These are phyloP conservation scores for Rhabditophanes sp. DNA, from an alignment of 2,888 invertebrate species.

Conservation along the genomic window DNA sequence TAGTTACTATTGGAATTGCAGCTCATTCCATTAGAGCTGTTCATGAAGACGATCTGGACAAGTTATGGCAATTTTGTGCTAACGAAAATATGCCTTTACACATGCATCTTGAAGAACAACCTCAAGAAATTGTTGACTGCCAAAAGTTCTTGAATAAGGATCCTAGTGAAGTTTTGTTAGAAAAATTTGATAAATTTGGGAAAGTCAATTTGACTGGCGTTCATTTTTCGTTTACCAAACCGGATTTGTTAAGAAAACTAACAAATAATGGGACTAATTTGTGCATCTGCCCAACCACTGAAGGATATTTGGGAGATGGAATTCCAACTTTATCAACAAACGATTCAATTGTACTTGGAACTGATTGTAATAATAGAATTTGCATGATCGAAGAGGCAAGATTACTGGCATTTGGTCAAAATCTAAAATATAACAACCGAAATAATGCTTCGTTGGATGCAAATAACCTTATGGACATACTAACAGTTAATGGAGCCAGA, in stretches of 20 bases:
- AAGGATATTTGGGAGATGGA: conserved; percentile 41
- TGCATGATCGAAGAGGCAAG: conserved; percentile 39
- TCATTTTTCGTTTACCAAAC: conserved; percentile 34
- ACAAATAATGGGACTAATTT: conserved; percentile 20
- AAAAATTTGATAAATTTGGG: conserved; percentile 11
- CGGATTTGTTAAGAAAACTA: conserved; percentile 17
- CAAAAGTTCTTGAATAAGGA: conserved; percentile 6
- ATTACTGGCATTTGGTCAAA: conserved; percentile 39
- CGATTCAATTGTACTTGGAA: conserved; percentile 29
- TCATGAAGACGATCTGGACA: conserved; percentile 14
- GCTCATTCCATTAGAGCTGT: conserved; percentile 42
- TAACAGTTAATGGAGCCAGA: conserved; percentile 31
- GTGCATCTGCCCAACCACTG: conserved; percentile 36
- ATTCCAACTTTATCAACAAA: conserved; percentile 22
- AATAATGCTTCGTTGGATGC: conserved; percentile 26
- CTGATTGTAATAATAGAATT: conserved; percentile 41
- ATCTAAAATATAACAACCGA: conserved; percentile 32
- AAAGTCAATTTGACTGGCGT: conserved; percentile 28
- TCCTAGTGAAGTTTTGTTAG: conserved; percentile 19
- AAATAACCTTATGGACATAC: conserved; percentile 19
- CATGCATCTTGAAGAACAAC: conserved; percentile 42
- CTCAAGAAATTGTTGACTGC: conserved; percentile 32
- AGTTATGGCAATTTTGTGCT: conserved; percentile 18
- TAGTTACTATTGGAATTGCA: conserved; percentile 5
- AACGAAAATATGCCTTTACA: conserved; percentile 27